Evolutionary conservation across 2,113 vertebrate genomes (phyloP).

Genomic region (Taxidea taxus): DNA sequence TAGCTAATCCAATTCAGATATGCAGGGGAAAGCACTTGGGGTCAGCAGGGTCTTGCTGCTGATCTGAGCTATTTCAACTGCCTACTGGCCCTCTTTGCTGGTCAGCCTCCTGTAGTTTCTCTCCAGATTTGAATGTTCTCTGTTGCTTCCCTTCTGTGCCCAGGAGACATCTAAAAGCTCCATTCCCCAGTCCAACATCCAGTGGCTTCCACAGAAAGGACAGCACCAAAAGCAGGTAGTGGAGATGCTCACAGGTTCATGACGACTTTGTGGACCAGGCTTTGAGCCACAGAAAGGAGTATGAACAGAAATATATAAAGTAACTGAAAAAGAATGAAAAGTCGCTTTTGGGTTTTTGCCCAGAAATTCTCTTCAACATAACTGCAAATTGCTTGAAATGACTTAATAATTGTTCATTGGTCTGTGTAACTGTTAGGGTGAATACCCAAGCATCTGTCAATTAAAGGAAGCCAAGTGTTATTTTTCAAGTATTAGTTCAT

Average conservation of each 20-base stretch:
- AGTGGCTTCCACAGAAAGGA: not conserved
- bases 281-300: not conserved
- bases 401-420: not conserved
- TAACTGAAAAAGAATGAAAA: not conserved
- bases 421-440: not conserved
- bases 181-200: not conserved
- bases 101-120: not conserved
- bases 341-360: not conserved
- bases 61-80: not conserved
- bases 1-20: not conserved
- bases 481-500: not conserved
- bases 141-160: not conserved
- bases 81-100: not conserved
- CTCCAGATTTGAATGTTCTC: not conserved
- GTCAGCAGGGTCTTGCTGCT: not conserved
- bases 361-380: not conserved
- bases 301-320: not conserved
- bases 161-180: not conserved
- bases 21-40: not conserved
- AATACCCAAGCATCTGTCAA: not conserved
- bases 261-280: not conserved
- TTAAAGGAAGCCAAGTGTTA: slow-evolving; percentile 17
- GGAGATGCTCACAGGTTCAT: not conserved
- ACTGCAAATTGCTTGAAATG: slow-evolving; percentile 13
- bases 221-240: not conserved